These are phyloP conservation scores for Aphodius sticticus DNA, from an alignment of 2,888 invertebrate genomes.

Conservation along the genomic window DNA sequence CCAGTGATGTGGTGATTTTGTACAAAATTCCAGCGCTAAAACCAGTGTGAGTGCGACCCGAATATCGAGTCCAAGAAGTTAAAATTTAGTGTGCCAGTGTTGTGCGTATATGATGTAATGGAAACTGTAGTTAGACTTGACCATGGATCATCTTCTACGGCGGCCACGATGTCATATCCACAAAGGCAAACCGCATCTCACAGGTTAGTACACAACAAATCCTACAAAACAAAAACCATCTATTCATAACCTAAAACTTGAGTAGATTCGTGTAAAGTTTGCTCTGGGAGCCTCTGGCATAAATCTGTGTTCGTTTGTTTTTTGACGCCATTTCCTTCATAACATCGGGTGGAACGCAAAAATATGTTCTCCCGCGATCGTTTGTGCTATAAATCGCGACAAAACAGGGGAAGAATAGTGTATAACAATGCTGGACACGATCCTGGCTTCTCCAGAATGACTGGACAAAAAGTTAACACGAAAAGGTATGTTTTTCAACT, in stretches of 20 bases:
- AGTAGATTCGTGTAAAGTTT: background rate
- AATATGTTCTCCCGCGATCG: background rate
- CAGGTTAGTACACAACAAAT: constrained; percentile 41
- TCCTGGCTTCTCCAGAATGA: background rate
- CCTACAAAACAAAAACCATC: background rate
- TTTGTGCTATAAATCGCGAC: background rate
- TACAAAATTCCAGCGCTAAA: background rate
- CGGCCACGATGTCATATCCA: constrained; percentile 60
- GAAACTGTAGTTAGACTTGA: constrained; percentile 61
- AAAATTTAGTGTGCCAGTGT: background rate
- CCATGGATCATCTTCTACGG: constrained; percentile 56
- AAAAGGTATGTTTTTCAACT: background rate
- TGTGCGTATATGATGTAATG: constrained; percentile 49
- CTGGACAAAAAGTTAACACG: background rate
- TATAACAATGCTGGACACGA: background rate
- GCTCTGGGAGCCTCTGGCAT: background rate
- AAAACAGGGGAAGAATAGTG: background rate
- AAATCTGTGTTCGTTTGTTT: background rate
- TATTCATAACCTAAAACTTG: background rate
- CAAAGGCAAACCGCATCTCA: constrained; percentile 53
- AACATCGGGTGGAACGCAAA: background rate
- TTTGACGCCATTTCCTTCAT: constrained; percentile 1
- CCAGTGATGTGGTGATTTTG: background rate
- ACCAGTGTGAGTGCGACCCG: background rate
- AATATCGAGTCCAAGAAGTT: background rate